Base-by-base conservation (phyloP, 2,888 invertebrate species). In the Nipponacmea schrenckii region DNA sequence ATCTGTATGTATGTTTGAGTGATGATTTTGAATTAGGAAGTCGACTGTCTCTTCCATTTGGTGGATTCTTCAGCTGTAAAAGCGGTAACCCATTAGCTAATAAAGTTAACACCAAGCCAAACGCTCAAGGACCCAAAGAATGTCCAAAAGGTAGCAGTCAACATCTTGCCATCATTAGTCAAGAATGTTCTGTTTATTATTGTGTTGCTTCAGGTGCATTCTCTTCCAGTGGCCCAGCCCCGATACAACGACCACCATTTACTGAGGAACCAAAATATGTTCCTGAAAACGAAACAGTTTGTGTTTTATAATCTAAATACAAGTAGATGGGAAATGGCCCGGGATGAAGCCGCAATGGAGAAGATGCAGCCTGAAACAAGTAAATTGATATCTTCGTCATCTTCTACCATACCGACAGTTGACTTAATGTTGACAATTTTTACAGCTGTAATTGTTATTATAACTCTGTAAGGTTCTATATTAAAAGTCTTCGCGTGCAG, bases 171-270 rank as follows among this genome's bases (percentile, higher is more conserved):
- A 71, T 75, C 4, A 71, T 83, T 12, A 81, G 81, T 71, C 73
- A 82, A 62, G 77, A 78, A 20, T 85, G 85, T 64, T 75, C 81
- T 50, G 81, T 85, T 27, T 73, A 81, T 69, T 84, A 80, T 69
- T 85, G 85, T 64, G 77, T 81, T 3, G 74, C 75, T 69, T 71
- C 81, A 3, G 80, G 82, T 17, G 77, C 83, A 12, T 73, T 84
- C 62, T 76, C 81, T 1, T 76, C 73, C 5, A 72, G 74, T 17
- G 76, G 76, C 15, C 75, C 82, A n/a, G 83, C 82, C 15, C 70
- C 70, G 7, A 68, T 85, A 17, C 77, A 79, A 27, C 68, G 81
- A 56, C 85, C 85, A 17, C 84, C 85, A 17, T 85, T 81, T 64
- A 79, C 14, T 24, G 56, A 24, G 8, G n/a, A 24, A 14, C 24